phyloP scores from a whole-genome alignment of 2,113 vertebrate species.

The Daphoenositta chrysoptera region DNA sequence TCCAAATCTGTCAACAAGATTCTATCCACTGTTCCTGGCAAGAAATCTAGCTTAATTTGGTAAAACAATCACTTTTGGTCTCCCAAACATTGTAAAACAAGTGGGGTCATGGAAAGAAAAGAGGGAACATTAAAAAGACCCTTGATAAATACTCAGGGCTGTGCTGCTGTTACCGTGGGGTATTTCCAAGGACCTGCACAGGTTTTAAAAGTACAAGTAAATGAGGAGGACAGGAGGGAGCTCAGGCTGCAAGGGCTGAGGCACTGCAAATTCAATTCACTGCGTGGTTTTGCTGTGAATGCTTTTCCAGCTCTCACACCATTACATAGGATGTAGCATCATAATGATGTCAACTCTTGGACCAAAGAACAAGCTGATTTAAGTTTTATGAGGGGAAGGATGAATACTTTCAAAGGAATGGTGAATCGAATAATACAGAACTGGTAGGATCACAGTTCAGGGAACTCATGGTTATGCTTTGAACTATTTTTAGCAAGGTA shows the following conservation, averaged over 20 bases:
- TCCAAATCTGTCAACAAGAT: constrained; percentile 57
- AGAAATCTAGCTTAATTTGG: constrained; percentile 9
- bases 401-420: constrained; percentile 64
- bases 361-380: constrained; percentile 41
- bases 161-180: not conserved
- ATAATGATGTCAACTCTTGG: constrained; percentile 69
- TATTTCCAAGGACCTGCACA: not conserved
- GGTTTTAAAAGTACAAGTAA: not conserved
- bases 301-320: constrained; percentile 62
- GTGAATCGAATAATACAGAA: constrained; percentile 7
- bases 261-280: constrained; percentile 29
- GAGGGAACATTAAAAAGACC: not conserved
- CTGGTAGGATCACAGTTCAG: constrained; percentile 19
- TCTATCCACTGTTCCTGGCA: constrained; percentile 41
- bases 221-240: not conserved
- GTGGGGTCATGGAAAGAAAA: constrained; percentile 22
- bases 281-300: constrained; percentile 3
- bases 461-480: not conserved
- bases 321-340: constrained; percentile 66
- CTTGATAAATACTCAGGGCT: not conserved
- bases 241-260: not conserved
- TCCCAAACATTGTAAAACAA: constrained; percentile 16
- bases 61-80: constrained; percentile 27
- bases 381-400: constrained; percentile 62
- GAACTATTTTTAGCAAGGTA: constrained; percentile 49